These are phyloP conservation scores for Plutella xylostella DNA, from an alignment of 2,888 invertebrate species.

Conservation along the genomic window DNA sequence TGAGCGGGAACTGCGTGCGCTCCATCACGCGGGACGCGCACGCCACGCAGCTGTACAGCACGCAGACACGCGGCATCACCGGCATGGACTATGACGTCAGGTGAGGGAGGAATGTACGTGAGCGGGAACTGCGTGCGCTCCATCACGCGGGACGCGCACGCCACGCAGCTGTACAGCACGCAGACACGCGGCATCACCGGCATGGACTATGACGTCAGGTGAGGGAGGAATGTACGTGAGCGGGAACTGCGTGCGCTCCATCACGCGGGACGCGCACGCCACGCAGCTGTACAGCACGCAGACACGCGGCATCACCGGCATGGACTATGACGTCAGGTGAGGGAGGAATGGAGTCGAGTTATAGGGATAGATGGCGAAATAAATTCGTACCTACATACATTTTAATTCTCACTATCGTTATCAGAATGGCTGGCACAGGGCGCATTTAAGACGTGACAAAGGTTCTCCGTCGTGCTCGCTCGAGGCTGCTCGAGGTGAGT, in stretches of 20 bases:
- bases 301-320: constrained; percentile 26
- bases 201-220: constrained; percentile 42
- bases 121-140: constrained; percentile 68
- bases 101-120: constrained; percentile 56
- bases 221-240: constrained; percentile 48
- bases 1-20: constrained; percentile 67
- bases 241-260: constrained; percentile 68
- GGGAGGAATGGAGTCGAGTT: too few relatives aligned
- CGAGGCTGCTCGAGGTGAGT: too few relatives aligned
- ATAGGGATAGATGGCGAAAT: too few relatives aligned
- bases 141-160: constrained; percentile 37
- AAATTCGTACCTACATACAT: too few relatives aligned
- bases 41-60: constrained; percentile 27
- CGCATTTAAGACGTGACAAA: too few relatives aligned
- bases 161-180: constrained; percentile 27
- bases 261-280: constrained; percentile 36
- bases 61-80: constrained; percentile 23
- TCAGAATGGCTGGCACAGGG: too few relatives aligned
- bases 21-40: constrained; percentile 45
- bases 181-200: constrained; percentile 27
- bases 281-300: constrained; percentile 27
- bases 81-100: constrained; percentile 39
- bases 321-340: constrained; percentile 44
- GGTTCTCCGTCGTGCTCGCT: too few relatives aligned
- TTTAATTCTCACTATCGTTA: too few relatives aligned